Conservation (phyloP, 2,888 invertebrate species). For the Nomada goodeniana region DNA sequence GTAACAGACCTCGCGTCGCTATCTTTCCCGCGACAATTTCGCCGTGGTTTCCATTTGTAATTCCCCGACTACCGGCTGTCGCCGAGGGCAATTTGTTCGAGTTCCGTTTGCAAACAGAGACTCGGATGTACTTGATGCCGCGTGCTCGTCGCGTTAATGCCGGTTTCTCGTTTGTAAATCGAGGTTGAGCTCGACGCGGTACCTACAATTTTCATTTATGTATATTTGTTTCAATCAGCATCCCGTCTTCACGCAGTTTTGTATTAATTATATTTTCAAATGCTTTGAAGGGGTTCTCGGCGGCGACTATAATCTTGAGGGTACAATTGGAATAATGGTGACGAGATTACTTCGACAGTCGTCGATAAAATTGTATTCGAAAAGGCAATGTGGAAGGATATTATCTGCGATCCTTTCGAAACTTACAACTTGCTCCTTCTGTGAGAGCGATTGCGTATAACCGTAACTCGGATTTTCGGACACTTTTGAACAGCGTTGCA, state of each 20-base stretch:
- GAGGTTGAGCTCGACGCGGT: background rate
- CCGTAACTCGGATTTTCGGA: background rate
- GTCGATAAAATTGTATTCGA: no score
- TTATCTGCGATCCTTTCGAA: no score
- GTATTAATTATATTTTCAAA: no score
- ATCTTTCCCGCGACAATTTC: conserved; percentile 33
- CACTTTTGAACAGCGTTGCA: background rate
- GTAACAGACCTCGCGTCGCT: conserved; percentile 25
- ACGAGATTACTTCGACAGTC: no score
- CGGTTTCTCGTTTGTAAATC: conserved; percentile 10
- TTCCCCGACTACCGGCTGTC: conserved; percentile 8
- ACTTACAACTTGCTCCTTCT: background rate
- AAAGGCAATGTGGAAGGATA: no score
- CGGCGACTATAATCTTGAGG: no score
- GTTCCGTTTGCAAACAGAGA: conserved; percentile 30
- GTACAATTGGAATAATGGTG: no score
- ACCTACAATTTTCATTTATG: conserved; percentile 22
- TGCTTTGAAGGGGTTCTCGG: no score
- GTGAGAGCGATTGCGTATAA: background rate
- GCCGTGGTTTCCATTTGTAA: conserved; percentile 28
- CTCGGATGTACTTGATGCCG: conserved; percentile 23
- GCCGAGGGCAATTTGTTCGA: conserved; percentile 17
- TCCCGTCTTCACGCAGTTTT: background rate
- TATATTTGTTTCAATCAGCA: conserved; percentile 27
- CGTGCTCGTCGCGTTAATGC: background rate